These are phyloP conservation scores for Cossypha dichroa DNA, from an alignment of 2,797 vertebrate genomes.

Conservation along the genomic window DNA sequence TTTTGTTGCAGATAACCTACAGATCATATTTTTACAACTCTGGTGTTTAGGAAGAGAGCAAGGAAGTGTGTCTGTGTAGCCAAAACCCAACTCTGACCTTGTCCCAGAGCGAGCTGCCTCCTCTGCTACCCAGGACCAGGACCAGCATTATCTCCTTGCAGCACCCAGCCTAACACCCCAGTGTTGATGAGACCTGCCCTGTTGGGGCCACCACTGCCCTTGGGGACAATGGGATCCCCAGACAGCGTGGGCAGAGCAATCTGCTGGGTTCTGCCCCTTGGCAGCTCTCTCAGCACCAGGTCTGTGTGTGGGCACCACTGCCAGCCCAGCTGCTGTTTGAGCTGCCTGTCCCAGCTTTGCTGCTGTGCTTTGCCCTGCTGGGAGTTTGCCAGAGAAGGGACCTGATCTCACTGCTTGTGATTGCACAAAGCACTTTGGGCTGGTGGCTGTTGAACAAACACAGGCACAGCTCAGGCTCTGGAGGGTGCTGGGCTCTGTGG, in stretches of 20 bases:
- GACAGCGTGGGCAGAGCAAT: rapidly evolving
- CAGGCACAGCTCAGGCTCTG: neutral
- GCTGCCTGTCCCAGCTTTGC: neutral
- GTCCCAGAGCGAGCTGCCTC: rapidly evolving
- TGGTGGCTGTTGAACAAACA: neutral
- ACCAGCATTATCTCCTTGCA: neutral
- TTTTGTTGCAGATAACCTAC: neutral
- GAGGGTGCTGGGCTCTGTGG: neutral
- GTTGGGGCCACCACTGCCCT: neutral
- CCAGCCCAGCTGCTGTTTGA: neutral
- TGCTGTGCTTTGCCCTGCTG: neutral
- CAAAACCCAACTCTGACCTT: neutral
- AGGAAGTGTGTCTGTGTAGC: rapidly evolving
- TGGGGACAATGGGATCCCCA: rapidly evolving
- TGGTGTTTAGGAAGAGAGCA: neutral
- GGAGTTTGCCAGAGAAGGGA: neutral
- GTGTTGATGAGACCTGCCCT: rapidly evolving
- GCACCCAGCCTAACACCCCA: rapidly evolving
- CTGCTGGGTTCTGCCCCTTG: neutral
- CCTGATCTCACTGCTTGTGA: neutral
- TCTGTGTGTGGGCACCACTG: rapidly evolving
- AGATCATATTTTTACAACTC: neutral
- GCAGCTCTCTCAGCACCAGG: neutral
- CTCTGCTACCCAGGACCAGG: rapidly evolving
- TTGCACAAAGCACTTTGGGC: neutral